Base-by-base conservation (phyloP, 1,140 invertebrate genomes). In the Megalonaias nervosa region DNA sequence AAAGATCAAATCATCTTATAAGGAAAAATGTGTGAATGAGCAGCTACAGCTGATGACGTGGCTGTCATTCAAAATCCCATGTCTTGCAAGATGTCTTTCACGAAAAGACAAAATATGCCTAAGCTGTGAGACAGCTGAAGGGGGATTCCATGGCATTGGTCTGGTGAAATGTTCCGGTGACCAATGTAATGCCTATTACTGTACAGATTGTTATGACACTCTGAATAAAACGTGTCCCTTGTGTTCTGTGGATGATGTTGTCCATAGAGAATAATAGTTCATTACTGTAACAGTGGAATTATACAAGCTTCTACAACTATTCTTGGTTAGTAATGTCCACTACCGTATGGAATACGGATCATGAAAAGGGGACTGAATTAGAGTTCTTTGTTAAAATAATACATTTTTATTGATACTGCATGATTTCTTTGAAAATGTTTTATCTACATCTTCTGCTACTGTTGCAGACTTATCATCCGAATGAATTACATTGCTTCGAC, bases 1-100 rank as follows among this genome's bases (percentile, higher is more conserved):
- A 31, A 71, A 73, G 31, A 73, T 78, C 64, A 72, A 67, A 21
- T 73, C 71, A 16, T 1, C 65, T 2, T 71, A 73, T 38, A 78
- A 78, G 21, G 76, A 78, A 68, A n/a, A 71, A 57, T 12, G 31
- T 6, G 71, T 78, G 5, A 78, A 78, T 26, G 62, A 78, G 17
- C n/a, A 73, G 13, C 71, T 78, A 12, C 64, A 71, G n/a, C 62
- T 78, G 13, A 73, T 71, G 31, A 62, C 71, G 26, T 73, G 70
- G 76, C 66, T 78, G n/a, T 23, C 48, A 17, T 67, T 69, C 12
- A 73, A 74, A 57, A 61, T 73, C 23, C 76, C 76, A 12, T 62
- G 73, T 21, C 19, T 78, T 31, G 66, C 56, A 15, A 72, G 69
- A 67, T 12, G 67, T n/a, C n/a, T 78, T 31, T 64, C 76, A 6